These are phyloP conservation scores for Aspidiotus destructor DNA, from an alignment of 2,888 invertebrate species.

Conservation along the genomic window DNA sequence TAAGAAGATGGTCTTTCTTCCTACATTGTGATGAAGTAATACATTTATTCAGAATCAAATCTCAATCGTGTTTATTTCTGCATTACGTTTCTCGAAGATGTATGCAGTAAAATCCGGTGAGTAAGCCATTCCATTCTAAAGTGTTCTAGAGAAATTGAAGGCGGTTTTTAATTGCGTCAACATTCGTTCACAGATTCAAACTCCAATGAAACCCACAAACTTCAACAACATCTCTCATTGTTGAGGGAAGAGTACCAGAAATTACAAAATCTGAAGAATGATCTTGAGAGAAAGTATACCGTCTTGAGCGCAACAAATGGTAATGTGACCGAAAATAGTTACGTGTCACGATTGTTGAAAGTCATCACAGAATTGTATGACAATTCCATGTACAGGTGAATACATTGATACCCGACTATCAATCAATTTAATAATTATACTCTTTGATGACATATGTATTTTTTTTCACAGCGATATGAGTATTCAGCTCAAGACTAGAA, in stretches of 20 bases:
- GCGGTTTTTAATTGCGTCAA: no score
- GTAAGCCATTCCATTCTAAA: no score
- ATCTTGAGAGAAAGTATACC: conserved; percentile 75
- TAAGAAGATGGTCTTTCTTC: no score
- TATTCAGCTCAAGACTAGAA: conserved; percentile 61
- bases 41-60: no score
- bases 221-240: conserved; percentile 73
- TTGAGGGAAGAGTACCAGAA: conserved; percentile 86
- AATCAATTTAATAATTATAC: not conserved
- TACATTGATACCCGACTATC: not conserved
- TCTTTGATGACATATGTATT: not conserved
- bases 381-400: conserved; percentile 58
- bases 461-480: conserved; percentile 57
- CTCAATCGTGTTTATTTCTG: no score
- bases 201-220: conserved; percentile 40
- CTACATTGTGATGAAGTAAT: no score
- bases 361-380: conserved; percentile 75
- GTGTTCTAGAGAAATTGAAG: no score
- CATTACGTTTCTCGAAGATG: no score
- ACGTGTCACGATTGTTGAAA: conserved; percentile 70
- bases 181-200: conserved; percentile 1
- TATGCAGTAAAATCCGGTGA: no score
- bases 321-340: conserved; percentile 61
- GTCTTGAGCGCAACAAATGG: conserved; percentile 60
- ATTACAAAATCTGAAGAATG: conserved; percentile 68